Conservation (phyloP, 2,888 invertebrate species). For the Protonemura montana region DNA sequence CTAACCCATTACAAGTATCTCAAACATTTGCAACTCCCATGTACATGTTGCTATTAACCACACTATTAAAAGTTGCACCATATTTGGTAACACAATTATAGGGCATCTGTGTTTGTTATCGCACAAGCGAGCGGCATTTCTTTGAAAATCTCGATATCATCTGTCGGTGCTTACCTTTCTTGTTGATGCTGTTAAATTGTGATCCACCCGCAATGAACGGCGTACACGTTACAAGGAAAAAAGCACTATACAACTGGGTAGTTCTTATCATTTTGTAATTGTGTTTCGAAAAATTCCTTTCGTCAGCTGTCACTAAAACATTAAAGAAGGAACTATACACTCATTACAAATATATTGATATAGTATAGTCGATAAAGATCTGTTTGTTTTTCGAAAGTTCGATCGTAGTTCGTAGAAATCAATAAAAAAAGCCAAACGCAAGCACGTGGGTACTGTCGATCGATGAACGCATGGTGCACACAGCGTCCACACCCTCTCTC, state of each 20-base stretch:
- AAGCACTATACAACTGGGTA: not conserved
- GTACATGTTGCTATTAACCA: not conserved
- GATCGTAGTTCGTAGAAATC: not conserved
- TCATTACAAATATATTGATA: not conserved
- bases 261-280: conserved; percentile 5
- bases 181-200: conserved; percentile 43
- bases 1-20: not conserved
- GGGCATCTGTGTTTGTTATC: not conserved
- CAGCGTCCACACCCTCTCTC: not conserved
- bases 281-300: not conserved
- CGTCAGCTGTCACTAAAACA: not conserved
- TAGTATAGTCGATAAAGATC: not conserved
- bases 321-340: not conserved
- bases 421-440: not conserved
- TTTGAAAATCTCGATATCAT: not conserved
- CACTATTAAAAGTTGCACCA: not conserved
- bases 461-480: not conserved
- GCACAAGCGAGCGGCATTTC: not conserved
- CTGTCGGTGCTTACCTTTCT: conserved; percentile 43
- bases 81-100: not conserved
- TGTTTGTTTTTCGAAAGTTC: not conserved
- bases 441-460: not conserved
- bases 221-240: conserved; percentile 10
- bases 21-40: not conserved
- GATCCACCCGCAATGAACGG: conserved; percentile 14